These are phyloP conservation scores for Campodea augens DNA, from an alignment of 1,140 invertebrate genomes.

Conservation along the genomic window DNA sequence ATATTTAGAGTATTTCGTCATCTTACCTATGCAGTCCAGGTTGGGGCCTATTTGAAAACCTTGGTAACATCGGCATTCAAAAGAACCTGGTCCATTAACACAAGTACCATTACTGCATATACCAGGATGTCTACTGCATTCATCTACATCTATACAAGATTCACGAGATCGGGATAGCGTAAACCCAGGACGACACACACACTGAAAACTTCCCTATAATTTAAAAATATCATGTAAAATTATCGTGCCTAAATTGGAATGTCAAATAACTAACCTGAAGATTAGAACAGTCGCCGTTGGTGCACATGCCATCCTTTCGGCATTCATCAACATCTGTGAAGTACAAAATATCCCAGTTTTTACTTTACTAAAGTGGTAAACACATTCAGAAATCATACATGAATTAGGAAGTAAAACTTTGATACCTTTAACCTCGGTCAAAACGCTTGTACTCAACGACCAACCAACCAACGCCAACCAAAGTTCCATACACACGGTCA, in stretches of 20 bases:
- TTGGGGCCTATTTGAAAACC: slow-evolving; percentile 68
- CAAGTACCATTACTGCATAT: slow-evolving; percentile 70
- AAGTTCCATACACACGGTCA: too few relatives aligned
- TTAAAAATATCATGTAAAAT: too few relatives aligned
- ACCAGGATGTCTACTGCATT: slow-evolving; percentile 45
- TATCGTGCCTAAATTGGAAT: too few relatives aligned
- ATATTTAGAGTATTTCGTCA: too few relatives aligned
- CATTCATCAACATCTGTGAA: slow-evolving; percentile 49
- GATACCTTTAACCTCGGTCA: too few relatives aligned
- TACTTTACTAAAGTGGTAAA: too few relatives aligned
- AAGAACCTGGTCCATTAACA: slow-evolving; percentile 51
- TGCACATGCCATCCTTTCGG: slow-evolving; percentile 37
- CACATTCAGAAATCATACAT: too few relatives aligned
- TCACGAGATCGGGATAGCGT: slow-evolving; percentile 33
- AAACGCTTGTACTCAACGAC: too few relatives aligned
- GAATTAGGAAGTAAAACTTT: too few relatives aligned
- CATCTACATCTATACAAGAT: slow-evolving; percentile 53
- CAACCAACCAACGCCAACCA: too few relatives aligned
- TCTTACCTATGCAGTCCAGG: slow-evolving; percentile 61
- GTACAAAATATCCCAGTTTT: slow-evolving; percentile 3
- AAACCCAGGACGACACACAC: slow-evolving; percentile 37
- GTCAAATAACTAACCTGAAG: too few relatives aligned
- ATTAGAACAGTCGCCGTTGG: slow-evolving; percentile 47
- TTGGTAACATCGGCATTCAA: slow-evolving; percentile 55
- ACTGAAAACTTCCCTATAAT: slow-evolving; percentile 53